Evolutionary conservation across 2,113 vertebrate genomes (phyloP).

Genomic region (Daubentonia madagascariensis): DNA sequence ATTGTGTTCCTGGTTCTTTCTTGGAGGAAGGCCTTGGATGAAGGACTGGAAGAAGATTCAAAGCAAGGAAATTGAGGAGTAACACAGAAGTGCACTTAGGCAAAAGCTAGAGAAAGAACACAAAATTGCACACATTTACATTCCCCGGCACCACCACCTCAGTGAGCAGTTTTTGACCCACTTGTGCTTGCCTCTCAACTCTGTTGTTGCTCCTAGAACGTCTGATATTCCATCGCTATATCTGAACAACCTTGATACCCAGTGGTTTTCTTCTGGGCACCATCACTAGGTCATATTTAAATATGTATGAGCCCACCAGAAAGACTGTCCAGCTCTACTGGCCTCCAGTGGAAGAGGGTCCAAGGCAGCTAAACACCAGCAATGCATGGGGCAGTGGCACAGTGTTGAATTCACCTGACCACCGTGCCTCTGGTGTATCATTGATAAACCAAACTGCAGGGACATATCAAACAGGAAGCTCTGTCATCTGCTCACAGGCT

Average conservation of each 20-base stretch:
- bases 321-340: neutral
- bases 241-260: neutral
- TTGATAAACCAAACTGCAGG: neutral
- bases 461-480: neutral
- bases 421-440: accelerated
- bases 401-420: neutral
- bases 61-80: neutral
- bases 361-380: neutral
- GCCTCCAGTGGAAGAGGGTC: neutral
- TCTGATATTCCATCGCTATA: neutral
- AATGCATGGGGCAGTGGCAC: accelerated
- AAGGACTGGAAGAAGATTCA: neutral
- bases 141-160: accelerated
- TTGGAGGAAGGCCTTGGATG: neutral
- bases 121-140: accelerated
- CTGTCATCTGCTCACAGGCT: neutral
- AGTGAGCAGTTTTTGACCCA: accelerated
- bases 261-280: neutral
- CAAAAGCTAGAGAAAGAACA: neutral
- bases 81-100: neutral
- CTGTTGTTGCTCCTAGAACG: neutral
- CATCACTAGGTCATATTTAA: neutral
- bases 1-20: neutral
- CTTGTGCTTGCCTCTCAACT: neutral
- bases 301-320: neutral